Conservation (phyloP, 1,140 invertebrate species). For the Solen grandis region DNA sequence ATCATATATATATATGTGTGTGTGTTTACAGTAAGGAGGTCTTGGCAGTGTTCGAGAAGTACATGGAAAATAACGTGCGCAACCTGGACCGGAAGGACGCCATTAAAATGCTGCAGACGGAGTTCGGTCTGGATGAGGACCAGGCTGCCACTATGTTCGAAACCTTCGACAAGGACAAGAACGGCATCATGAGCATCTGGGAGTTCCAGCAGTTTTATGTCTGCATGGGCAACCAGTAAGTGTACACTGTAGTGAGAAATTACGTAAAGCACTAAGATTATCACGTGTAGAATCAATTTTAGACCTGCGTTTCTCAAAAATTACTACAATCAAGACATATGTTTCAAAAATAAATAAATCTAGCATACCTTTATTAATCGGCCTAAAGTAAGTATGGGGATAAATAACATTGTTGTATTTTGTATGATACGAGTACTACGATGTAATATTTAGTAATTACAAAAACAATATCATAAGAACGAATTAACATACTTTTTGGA, state of each 20-base stretch:
- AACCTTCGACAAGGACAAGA: conserved; percentile 72
- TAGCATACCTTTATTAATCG: too few species aligned
- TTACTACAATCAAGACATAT: too few species aligned
- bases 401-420: too few species aligned
- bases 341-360: too few species aligned
- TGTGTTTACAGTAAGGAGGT: conserved; percentile 64
- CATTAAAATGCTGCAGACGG: conserved; percentile 63
- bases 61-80: conserved; percentile 68
- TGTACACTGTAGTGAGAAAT: not conserved
- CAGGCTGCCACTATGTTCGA: conserved; percentile 70
- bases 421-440: too few species aligned
- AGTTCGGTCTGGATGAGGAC: conserved; percentile 66
- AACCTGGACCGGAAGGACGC: conserved; percentile 63
- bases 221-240: conserved; percentile 68
- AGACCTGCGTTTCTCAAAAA: not conserved
- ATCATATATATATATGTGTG: too few species aligned
- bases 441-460: too few species aligned
- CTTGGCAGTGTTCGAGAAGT: conserved; percentile 67
- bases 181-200: conserved; percentile 71
- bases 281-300: not conserved
- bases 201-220: conserved; percentile 73
- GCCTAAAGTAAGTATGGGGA: too few species aligned
- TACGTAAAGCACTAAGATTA: not conserved
- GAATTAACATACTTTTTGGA: too few species aligned
- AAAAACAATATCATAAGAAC: too few species aligned